Percentiles rank a stretch among this genome's conserved stretches.
Evolutionary conservation across 2,113 vertebrate genomes (phyloP).

Genomic region (Oceanites oceanicus): DNA sequence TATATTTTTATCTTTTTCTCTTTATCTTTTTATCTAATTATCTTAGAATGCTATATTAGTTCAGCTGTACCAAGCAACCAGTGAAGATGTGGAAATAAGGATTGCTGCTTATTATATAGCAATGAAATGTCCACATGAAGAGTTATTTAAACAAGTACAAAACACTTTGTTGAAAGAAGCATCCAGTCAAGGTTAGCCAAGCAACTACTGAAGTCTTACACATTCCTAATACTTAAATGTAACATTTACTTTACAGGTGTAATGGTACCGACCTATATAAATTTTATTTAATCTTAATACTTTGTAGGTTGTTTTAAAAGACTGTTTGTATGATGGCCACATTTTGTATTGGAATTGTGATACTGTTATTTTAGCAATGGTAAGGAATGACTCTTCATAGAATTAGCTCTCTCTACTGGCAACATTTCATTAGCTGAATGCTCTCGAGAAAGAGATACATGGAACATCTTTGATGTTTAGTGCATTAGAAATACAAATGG

Average conservation of each 20-base stretch:
- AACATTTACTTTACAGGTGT: not conserved
- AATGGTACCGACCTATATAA: not conserved
- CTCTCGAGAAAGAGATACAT: not conserved
- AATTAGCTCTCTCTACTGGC: not conserved
- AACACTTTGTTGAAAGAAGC: slow-evolving; percentile 76
- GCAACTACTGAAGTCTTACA: not conserved
- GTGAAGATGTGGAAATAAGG: slow-evolving; percentile 84
- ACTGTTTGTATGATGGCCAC: not conserved
- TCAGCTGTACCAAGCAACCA: slow-evolving; percentile 74
- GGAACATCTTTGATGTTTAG: not conserved
- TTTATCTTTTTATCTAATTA: not conserved
- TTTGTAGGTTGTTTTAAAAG: not conserved
- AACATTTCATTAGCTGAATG: not conserved
- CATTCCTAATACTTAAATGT: not conserved
- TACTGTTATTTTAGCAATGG: not conserved
- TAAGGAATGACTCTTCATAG: not conserved
- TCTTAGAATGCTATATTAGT: slow-evolving; percentile 78
- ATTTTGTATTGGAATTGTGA: not conserved
- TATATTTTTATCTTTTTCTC: not conserved
- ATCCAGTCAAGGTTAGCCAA: slow-evolving; percentile 84
- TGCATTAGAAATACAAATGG: not conserved
- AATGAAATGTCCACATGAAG: slow-evolving; percentile 80
- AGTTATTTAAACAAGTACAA: slow-evolving; percentile 77
- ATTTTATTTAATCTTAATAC: not conserved
- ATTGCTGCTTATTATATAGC: slow-evolving; percentile 85